Conservation (phyloP, 64 coral and sea anemone genomes). For the Pocillopora verrucosa region DNA sequence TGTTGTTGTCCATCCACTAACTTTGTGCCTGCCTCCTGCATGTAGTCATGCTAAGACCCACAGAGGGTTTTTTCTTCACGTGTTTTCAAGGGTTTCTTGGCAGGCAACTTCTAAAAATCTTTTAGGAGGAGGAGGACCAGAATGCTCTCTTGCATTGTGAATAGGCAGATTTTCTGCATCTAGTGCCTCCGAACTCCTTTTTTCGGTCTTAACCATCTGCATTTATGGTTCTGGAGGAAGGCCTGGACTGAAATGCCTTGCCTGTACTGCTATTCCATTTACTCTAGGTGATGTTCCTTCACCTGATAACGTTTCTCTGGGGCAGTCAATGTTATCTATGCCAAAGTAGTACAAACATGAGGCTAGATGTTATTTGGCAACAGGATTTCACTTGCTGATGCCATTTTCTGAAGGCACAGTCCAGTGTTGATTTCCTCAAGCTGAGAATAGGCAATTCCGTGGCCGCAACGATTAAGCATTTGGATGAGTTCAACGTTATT, state of each 20-base stretch:
- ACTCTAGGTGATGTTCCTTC: constrained; percentile 19
- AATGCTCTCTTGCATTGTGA: constrained; percentile 15
- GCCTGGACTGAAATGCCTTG: neutral
- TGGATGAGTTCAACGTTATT: constrained; percentile 73
- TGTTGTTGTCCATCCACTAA: constrained; percentile 14
- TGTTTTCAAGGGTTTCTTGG: neutral
- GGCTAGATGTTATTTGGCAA: constrained; percentile 24
- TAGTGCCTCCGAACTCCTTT: neutral
- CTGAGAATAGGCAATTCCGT: constrained; percentile 62
- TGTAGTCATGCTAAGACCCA: constrained; percentile 30
- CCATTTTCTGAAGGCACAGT: constrained; percentile 63
- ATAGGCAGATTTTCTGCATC: neutral
- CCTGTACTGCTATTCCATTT: constrained; percentile 45
- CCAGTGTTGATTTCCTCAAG: constrained; percentile 57
- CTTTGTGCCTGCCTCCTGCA: constrained; percentile 2
- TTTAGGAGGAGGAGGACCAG: neutral
- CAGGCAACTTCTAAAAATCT: constrained; percentile 18
- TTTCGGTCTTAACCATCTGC: neutral
- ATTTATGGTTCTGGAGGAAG: neutral
- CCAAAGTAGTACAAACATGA: neutral
- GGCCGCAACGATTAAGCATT: constrained; percentile 61
- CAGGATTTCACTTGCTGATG: neutral
- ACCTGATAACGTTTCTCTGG: constrained; percentile 1
- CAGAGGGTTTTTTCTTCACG: neutral
- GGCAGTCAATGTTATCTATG: constrained; percentile 11